Percentiles rank a stretch among this genome's conserved stretches.
These are phyloP conservation scores for Microcebus lehilahytsara DNA, from an alignment of 2,113 vertebrate genomes.

Conservation along the genomic window DNA sequence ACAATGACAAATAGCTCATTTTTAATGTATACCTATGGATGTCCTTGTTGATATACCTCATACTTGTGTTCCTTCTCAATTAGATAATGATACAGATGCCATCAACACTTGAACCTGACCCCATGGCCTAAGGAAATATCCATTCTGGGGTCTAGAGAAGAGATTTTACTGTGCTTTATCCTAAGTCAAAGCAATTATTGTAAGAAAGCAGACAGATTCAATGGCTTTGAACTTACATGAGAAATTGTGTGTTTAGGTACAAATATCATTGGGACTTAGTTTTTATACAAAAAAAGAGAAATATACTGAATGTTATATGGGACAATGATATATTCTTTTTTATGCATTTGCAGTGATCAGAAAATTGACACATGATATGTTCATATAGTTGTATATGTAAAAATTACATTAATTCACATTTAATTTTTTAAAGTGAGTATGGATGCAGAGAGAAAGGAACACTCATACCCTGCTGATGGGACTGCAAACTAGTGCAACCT, in stretches of 20 bases:
- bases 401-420: slow-evolving; percentile 18
- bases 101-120: background rate
- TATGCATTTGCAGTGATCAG: background rate
- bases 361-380: background rate
- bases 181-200: background rate
- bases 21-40: background rate
- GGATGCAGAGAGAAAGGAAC: too few relatives aligned
- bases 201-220: slow-evolving; percentile 20
- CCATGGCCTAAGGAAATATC: background rate
- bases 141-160: background rate
- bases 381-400: background rate
- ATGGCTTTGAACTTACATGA: background rate
- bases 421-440: background rate
- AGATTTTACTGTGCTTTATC: background rate
- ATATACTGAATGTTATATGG: background rate
- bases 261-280: background rate
- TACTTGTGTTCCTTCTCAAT: background rate
- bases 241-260: background rate
- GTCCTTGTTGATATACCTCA: background rate
- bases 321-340: background rate
- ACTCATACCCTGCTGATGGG: too few relatives aligned
- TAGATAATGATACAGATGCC: background rate
- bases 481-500: too few relatives aligned
- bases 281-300: background rate
- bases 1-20: background rate